These are phyloP conservation scores for Drosophila hydei DNA, from an alignment of 1,140 invertebrate genomes.

Conservation along the genomic window DNA sequence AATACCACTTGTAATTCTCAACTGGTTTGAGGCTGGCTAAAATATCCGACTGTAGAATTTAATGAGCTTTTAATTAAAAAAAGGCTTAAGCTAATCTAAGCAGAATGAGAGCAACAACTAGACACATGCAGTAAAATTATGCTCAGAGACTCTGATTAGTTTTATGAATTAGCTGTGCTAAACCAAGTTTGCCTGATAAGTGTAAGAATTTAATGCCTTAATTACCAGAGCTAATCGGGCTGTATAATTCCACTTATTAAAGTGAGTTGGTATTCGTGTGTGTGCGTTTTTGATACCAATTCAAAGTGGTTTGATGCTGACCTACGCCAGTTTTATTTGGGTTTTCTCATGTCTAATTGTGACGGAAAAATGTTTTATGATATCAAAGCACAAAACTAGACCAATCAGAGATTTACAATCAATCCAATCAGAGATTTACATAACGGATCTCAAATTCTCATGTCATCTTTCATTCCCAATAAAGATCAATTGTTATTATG, in stretches of 20 bases:
- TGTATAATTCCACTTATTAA: neutral
- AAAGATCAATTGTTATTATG: conserved; percentile 17
- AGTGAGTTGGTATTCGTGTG: neutral
- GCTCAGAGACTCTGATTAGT: conserved; percentile 5
- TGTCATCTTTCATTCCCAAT: neutral
- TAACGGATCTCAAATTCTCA: neutral
- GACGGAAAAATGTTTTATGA: conserved; percentile 31
- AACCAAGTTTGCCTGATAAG: conserved; percentile 34
- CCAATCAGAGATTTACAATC: conserved; percentile 30
- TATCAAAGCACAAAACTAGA: conserved; percentile 25
- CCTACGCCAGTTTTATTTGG: conserved; percentile 54
- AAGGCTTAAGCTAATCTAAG: no score
- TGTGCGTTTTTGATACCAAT: conserved; percentile 27
- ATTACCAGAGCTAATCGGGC: conserved; percentile 20
- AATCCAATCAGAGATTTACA: conserved; percentile 25
- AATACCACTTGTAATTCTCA: neutral
- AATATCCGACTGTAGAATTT: no score
- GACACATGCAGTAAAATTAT: conserved; percentile 21
- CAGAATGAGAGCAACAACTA: neutral
- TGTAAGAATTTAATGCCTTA: conserved; percentile 15
- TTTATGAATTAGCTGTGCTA: conserved; percentile 32
- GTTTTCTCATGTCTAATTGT: conserved; percentile 25
- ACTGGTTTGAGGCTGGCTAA: no score
- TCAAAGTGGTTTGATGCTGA: conserved; percentile 61
- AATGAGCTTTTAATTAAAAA: no score